Base-by-base conservation (phyloP, 1,140 invertebrate species). In the Nixonia krombeini region DNA sequence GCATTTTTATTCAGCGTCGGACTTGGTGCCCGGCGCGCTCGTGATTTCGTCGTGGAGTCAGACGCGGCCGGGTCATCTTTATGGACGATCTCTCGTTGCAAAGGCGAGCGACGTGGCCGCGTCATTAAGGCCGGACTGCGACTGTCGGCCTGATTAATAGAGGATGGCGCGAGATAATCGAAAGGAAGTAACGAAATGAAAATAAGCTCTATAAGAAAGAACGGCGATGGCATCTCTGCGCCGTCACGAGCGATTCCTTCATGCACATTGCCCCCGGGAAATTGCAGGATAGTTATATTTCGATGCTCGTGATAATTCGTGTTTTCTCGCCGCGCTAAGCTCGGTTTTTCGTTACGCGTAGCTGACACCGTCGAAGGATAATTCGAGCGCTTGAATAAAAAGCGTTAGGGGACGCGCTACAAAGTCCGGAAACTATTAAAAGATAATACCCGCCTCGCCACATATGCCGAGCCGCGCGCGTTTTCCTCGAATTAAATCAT, bases 121-220 rank as follows among this genome's bases (percentile, higher is more conserved):
- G 78, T 81, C 80, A 81, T 82, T 82, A 82, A 80, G 78, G 68
- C 59, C 68, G 72, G 73, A 72, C 73, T 66, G 71, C 59, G 76
- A 82, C 76, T 81, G 81, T 80, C 78, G 76, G 72, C 38, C 81
- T 83, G 82, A 84, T 84, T 84, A 82, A 84, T 84, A 82, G 79
- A 81, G 78, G 81, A 82, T 75, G 78, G 76, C 67, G 73, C 73
- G 75, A 84, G 82, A 84, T 83, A 83, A 83, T 83, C 81, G 80
- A 84, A 82, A 83, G 82, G 80, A 84, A 83, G 82, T 78, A 80
- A 78, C 75, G 61, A 70, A 70, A 65, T 70, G 68, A 66, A 70
- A 65, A 65, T 70, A 65, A 70, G 50, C 53, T 61, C 25, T 52
- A 58, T 65, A 65, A 65, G 62, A 62, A 70, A 50, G 61, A 53